Conservation (phyloP, 1,140 invertebrate species). For the Temnothorax curvispinosus region DNA sequence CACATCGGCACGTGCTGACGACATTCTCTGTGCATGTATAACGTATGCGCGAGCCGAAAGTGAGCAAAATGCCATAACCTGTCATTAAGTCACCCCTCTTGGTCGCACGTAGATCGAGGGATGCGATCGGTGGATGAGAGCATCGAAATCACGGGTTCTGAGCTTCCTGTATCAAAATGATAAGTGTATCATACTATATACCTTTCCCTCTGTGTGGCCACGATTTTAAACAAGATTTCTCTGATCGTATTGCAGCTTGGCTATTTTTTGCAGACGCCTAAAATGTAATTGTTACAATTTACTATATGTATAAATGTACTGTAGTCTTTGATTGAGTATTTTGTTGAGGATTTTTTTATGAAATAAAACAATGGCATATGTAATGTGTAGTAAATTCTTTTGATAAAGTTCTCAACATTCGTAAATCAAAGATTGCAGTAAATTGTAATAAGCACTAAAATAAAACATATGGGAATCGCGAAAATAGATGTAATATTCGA, state of each 20-base stretch:
- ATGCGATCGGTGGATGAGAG: conserved; percentile 58
- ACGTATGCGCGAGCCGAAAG: conserved; percentile 29
- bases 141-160: conserved; percentile 79
- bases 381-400: neutral
- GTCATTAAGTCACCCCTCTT: conserved; percentile 72
- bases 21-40: conserved; percentile 11
- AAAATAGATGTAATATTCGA: neutral
- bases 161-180: conserved; percentile 73
- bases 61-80: conserved; percentile 68
- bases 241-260: neutral
- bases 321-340: neutral
- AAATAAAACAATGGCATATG: neutral
- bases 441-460: neutral
- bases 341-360: neutral
- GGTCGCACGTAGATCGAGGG: conserved; percentile 19
- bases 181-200: conserved; percentile 40
- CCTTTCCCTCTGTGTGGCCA: no score
- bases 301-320: neutral
- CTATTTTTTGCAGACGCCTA: neutral
- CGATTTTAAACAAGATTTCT: neutral
- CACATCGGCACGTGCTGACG: conserved; percentile 59
- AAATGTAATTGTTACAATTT: no score
- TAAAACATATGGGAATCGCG: neutral
- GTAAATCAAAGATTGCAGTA: neutral
- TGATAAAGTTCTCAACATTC: neutral